Conservation (phyloP, 2,113 vertebrate genomes). For the Sporophila hypoxantha region DNA sequence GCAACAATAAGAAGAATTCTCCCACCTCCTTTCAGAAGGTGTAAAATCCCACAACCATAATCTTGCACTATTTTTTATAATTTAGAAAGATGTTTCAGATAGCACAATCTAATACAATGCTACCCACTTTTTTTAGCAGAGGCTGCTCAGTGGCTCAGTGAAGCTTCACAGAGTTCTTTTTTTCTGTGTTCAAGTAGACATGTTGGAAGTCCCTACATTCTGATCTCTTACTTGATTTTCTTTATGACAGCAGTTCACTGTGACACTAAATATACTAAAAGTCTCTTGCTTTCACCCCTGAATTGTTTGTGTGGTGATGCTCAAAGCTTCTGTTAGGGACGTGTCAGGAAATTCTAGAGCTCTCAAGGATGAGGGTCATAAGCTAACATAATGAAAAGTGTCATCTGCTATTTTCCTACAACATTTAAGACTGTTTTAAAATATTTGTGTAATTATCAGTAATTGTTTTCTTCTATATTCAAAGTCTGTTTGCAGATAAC, state of each 20-base stretch:
- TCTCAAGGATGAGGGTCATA: not conserved
- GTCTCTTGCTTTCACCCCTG: not conserved
- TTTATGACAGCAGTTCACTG: not conserved
- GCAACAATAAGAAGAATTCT: not conserved
- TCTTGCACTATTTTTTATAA: not conserved
- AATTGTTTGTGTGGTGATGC: not conserved
- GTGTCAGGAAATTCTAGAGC: not conserved
- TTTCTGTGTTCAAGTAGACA: not conserved
- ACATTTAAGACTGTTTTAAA: not conserved
- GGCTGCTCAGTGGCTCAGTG: not conserved
- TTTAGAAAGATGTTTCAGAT: not conserved
- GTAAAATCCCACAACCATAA: not conserved
- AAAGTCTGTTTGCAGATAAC: not conserved
- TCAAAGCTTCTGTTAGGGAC: not conserved
- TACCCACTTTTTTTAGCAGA: not conserved
- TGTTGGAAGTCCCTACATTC: accelerated
- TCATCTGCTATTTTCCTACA: not conserved
- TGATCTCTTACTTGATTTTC: not conserved
- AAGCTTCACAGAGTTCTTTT: not conserved
- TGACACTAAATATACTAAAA: not conserved
- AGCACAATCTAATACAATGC: not conserved
- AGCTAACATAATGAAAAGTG: not conserved
- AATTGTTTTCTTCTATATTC: not conserved
- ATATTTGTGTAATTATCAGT: not conserved
- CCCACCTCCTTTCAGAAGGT: not conserved